These are phyloP conservation scores for Tipula helvola DNA, from an alignment of 2,888 invertebrate species.

Conservation along the genomic window DNA sequence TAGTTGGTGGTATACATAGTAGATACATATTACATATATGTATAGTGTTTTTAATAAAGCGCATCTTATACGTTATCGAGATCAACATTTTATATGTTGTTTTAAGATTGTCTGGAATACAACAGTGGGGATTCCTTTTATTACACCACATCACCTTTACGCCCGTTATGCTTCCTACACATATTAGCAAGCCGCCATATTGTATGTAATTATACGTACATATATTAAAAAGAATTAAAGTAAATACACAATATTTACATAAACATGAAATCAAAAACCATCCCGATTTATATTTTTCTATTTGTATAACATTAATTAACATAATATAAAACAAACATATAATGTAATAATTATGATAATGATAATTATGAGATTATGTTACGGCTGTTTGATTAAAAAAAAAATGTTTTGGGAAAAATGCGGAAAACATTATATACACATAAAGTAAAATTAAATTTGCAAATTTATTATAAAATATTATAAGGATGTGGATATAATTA, in stretches of 20 bases:
- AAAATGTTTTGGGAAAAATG: neutral
- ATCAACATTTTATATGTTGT: neutral
- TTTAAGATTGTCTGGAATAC: neutral
- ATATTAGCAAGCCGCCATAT: neutral
- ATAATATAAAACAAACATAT: neutral
- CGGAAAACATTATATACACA: neutral
- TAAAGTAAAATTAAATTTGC: neutral
- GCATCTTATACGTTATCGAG: neutral
- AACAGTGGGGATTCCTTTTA: neutral
- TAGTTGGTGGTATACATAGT: too few relatives aligned
- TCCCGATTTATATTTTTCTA: neutral
- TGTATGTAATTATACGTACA: neutral
- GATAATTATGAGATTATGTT: conserved; percentile 4
- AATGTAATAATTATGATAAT: neutral
- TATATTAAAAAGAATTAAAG: neutral
- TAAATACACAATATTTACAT: neutral
- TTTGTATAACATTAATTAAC: neutral
- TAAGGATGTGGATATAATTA: neutral
- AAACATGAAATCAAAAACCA: neutral
- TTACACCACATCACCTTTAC: neutral
- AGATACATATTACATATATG: too few relatives aligned
- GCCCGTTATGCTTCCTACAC: neutral
- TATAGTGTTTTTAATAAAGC: neutral
- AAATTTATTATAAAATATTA: neutral
- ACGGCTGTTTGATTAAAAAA: neutral